These are phyloP conservation scores for Epizoanthus stellaris DNA, from an alignment of 92 coral and sea anemone species.

Conservation along the genomic window DNA sequence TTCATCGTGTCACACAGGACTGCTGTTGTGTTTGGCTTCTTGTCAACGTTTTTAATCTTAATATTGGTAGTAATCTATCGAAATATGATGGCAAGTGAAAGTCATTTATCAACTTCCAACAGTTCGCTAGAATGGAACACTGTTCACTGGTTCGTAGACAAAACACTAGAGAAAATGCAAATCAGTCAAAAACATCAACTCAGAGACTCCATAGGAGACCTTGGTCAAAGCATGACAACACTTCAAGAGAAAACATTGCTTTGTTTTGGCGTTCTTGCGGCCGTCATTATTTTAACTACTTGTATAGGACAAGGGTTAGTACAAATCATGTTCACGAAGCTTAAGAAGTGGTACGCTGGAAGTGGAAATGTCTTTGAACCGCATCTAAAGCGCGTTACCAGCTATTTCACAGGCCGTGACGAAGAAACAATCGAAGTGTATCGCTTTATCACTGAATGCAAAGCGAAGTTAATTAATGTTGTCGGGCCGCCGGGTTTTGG, in stretches of 20 bases:
- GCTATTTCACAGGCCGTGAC: conserved; percentile 22
- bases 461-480: conserved; percentile 23
- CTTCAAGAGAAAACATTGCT: conserved; percentile 10
- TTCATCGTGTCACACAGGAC: neutral
- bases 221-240: neutral
- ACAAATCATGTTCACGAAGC: neutral
- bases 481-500: conserved; percentile 36
- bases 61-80: neutral
- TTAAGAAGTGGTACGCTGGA: neutral
- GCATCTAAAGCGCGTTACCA: conserved; percentile 22
- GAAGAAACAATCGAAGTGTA: neutral
- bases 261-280: neutral
- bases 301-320: conserved; percentile 1
- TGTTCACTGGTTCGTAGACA: conserved; percentile 19
- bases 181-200: conserved; percentile 22
- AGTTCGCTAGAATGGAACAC: conserved; percentile 1
- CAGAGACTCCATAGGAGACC: neutral
- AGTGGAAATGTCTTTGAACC: neutral
- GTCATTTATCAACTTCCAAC: neutral
- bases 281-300: neutral
- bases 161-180: conserved; percentile 11
- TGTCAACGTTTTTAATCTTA: neutral
- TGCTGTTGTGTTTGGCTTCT: neutral
- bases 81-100: neutral
- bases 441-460: conserved; percentile 9